Percentiles rank a stretch among this genome's conserved stretches.
These are phyloP conservation scores for Penaeus indicus DNA, from an alignment of 1,140 invertebrate genomes.

Conservation along the genomic window DNA sequence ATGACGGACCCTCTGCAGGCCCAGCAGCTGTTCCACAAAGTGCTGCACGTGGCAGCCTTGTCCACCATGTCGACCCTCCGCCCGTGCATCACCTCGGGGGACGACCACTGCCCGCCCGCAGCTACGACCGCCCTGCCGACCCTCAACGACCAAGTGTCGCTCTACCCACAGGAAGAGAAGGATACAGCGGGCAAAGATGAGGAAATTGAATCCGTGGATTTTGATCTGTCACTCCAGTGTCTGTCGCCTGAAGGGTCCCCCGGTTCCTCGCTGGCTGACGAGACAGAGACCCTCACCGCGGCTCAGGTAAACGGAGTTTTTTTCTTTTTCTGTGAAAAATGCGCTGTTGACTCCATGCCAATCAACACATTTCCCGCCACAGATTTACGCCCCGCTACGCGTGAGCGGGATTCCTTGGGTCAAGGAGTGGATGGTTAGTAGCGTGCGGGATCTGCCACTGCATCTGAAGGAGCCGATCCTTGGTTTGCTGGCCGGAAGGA, in stretches of 20 bases:
- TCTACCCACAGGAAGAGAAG: constrained; percentile 2
- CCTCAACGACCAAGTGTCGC: not conserved
- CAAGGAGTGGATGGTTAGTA: constrained; percentile 29
- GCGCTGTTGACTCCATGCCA: too few species aligned
- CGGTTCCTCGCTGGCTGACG: constrained; percentile 2
- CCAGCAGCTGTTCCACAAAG: constrained; percentile 41
- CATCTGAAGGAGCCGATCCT: constrained; percentile 38
- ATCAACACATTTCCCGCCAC: not conserved
- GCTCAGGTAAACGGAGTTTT: not conserved
- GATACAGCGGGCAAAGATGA: not conserved
- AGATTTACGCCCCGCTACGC: constrained; percentile 45
- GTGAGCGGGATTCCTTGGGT: constrained; percentile 48
- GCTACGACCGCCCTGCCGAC: not conserved
- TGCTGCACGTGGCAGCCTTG: constrained; percentile 35
- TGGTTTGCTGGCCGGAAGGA: constrained; percentile 40
- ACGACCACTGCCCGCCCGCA: constrained; percentile 37
- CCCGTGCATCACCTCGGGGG: too few species aligned
- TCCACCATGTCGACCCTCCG: constrained; percentile 8
- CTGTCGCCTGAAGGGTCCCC: constrained; percentile 35
- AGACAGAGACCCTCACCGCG: constrained; percentile 19
- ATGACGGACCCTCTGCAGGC: constrained; percentile 32
- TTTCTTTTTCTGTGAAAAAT: not conserved
- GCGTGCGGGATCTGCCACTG: constrained; percentile 39
- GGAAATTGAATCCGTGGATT: constrained; percentile 28
- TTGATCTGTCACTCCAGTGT: constrained; percentile 34